Percentiles rank a stretch among this genome's conserved stretches.
Evolutionary conservation across 2,113 vertebrate genomes (phyloP).

Genomic region (Montifringilla adamsi): DNA sequence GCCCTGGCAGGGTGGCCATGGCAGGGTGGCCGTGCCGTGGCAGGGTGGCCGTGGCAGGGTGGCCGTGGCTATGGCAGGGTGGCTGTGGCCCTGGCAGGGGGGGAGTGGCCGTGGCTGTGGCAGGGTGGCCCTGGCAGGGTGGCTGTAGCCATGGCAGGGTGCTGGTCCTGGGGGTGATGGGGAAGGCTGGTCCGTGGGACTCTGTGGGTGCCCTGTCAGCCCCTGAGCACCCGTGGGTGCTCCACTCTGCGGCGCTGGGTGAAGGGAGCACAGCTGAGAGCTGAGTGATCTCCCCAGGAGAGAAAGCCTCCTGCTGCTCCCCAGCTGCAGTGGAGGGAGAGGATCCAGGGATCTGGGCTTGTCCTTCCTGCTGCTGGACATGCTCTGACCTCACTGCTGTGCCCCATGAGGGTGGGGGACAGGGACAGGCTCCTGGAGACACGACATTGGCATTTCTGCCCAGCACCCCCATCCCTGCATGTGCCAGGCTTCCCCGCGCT

Average conservation of each 20-base stretch:
- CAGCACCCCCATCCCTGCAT: not conserved
- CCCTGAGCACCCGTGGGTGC: not conserved
- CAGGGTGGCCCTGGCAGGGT: no score
- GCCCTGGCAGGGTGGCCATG: no score
- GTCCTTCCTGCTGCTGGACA: not conserved
- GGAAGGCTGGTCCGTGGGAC: accelerated
- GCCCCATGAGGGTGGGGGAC: accelerated
- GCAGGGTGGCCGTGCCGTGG: no score
- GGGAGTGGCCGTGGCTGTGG: no score
- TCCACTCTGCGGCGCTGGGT: accelerated
- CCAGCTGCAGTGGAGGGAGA: accelerated
- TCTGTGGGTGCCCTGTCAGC: not conserved
- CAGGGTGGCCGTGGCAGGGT: no score
- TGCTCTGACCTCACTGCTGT: not conserved
- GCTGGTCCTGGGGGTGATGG: no score
- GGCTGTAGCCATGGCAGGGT: accelerated
- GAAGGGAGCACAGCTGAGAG: not conserved
- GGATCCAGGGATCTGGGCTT: not conserved
- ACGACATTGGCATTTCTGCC: accelerated
- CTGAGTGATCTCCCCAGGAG: not conserved
- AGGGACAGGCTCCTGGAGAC: not conserved
- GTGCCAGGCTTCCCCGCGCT: accelerated
- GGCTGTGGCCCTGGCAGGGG: no score
- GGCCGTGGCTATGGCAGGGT: no score
- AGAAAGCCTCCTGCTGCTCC: not conserved